Conservation (phyloP, 2,113 vertebrate genomes). For the Phylloscopus whistleri region DNA sequence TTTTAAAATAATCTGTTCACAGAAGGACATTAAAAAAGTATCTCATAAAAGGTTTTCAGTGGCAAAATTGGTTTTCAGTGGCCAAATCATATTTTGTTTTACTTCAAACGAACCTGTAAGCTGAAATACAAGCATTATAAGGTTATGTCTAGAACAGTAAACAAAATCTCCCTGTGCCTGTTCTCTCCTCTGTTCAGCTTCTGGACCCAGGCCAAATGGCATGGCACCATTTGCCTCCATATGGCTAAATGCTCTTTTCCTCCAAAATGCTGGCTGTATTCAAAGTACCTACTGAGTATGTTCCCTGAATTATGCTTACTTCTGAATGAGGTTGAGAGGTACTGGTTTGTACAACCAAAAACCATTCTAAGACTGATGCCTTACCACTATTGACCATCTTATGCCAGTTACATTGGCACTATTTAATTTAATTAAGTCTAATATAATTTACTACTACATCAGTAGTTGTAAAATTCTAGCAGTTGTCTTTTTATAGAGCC, state of each 20-base stretch:
- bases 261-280: background rate
- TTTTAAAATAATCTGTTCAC: background rate
- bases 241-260: background rate
- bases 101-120: background rate
- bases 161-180: background rate
- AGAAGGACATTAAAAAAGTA: background rate
- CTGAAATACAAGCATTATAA: background rate
- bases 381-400: background rate
- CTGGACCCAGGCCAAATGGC: background rate
- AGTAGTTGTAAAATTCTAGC: background rate
- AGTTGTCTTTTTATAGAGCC: background rate
- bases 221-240: background rate
- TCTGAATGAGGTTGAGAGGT: background rate
- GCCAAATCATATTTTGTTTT: accelerated
- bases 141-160: background rate
- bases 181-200: background rate
- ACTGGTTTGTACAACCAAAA: background rate
- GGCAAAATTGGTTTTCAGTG: background rate
- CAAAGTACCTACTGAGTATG: background rate
- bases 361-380: background rate
- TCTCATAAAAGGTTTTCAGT: background rate
- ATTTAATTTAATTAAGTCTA: background rate
- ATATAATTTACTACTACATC: background rate
- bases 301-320: background rate
- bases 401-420: background rate